phyloP scores from a whole-genome alignment of 2,113 vertebrate species.

The Lipotes vexillifer region DNA sequence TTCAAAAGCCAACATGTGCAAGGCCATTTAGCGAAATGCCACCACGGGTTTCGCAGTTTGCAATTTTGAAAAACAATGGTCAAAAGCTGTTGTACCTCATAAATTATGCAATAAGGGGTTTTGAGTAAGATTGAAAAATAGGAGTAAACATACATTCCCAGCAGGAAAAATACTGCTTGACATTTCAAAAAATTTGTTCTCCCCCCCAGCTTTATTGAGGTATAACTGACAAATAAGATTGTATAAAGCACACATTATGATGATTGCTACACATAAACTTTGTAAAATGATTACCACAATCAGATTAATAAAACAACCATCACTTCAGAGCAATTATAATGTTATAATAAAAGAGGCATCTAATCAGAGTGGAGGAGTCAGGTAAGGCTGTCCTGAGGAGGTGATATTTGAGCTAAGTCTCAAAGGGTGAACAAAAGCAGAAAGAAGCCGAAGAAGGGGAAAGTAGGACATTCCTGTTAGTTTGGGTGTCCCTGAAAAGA shows the following conservation, averaged over 20 bases:
- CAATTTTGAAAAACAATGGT: not conserved
- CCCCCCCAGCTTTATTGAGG: not conserved
- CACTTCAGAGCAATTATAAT: not conserved
- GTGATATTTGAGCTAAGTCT: not conserved
- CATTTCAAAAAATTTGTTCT: conserved; percentile 64
- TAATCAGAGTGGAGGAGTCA: not conserved
- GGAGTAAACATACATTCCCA: conserved; percentile 40
- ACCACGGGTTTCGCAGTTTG: not conserved
- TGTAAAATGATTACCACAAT: not conserved
- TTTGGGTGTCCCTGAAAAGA: not conserved
- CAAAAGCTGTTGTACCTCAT: not conserved
- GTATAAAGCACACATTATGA: not conserved
- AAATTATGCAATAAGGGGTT: conserved; percentile 40
- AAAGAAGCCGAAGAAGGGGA: not conserved
- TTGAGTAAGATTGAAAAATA: conserved; percentile 60
- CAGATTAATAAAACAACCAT: not conserved
- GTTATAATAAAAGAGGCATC: not conserved
- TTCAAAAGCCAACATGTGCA: not conserved
- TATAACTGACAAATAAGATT: not conserved
- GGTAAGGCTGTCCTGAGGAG: not conserved
- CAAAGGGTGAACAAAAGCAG: not conserved
- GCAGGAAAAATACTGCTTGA: conserved; percentile 63
- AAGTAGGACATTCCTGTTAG: not conserved
- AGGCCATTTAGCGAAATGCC: conserved; percentile 29
- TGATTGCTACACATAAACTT: not conserved